Evolutionary conservation across 2,797 vertebrate genomes (phyloP).

Genomic region (Hoplostethus mediterraneus): DNA sequence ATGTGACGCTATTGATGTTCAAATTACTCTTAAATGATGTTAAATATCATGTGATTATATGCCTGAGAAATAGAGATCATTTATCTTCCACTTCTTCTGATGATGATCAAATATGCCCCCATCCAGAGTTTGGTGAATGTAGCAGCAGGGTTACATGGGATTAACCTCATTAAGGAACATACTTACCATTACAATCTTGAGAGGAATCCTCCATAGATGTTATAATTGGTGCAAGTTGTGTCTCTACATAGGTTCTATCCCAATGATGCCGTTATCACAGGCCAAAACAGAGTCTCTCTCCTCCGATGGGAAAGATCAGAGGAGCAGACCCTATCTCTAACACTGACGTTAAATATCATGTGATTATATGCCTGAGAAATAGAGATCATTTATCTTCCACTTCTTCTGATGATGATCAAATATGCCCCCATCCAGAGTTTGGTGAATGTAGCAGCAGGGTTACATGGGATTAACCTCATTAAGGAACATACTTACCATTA

Average conservation of each 20-base stretch:
- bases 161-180: not conserved
- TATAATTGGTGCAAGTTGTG: no score
- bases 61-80: not conserved
- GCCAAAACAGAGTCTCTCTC: constrained; percentile 42
- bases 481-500: not conserved
- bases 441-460: not conserved
- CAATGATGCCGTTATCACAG: not conserved
- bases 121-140: not conserved
- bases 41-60: constrained; percentile 10
- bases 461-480: not conserved
- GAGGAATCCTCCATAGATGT: not conserved
- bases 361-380: constrained; percentile 7
- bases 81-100: not conserved
- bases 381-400: not conserved
- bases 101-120: constrained; percentile 1
- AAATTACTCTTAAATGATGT: constrained; percentile 28
- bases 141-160: not conserved
- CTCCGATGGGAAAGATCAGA: constrained; percentile 75
- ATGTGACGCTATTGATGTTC: no score
- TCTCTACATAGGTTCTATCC: not conserved
- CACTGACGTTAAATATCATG: constrained; percentile 59
- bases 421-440: not conserved
- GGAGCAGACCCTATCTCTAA: constrained; percentile 52
- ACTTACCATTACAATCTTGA: not conserved
- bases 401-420: constrained; percentile 4